These are phyloP conservation scores for Heliconius nattereri DNA, from an alignment of 1,140 invertebrate genomes.

Conservation along the genomic window DNA sequence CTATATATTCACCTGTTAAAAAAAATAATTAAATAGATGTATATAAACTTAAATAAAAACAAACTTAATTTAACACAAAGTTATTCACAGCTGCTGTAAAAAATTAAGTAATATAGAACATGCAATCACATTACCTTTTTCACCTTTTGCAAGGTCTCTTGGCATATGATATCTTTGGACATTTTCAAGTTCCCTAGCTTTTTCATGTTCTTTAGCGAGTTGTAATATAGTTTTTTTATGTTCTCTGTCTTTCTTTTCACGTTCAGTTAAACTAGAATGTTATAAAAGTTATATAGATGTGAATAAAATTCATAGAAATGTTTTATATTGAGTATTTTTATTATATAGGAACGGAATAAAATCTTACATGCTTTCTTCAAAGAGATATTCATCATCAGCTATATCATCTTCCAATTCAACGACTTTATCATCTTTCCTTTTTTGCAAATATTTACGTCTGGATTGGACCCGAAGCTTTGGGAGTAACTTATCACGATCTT, in stretches of 20 bases:
- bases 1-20: conserved; percentile 87
- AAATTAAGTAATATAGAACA: too few species aligned
- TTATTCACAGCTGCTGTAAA: background rate
- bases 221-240: conserved; percentile 96
- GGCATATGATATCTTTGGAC: conserved; percentile 97
- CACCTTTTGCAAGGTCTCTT: conserved; percentile 86
- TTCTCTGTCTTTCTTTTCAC: conserved; percentile 91
- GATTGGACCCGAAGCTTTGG: conserved; percentile 95
- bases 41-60: background rate
- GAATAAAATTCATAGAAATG: background rate
- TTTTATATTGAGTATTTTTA: background rate
- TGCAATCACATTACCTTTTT: conserved; percentile 77
- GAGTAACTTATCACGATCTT: conserved; percentile 92
- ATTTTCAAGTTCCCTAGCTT: conserved; percentile 94
- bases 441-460: conserved; percentile 95
- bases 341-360: background rate
- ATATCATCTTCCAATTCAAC: conserved; percentile 97
- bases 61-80: background rate
- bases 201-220: conserved; percentile 97
- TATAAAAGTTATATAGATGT: conserved; percentile 41
- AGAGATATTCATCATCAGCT: conserved; percentile 97
- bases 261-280: conserved; percentile 87
- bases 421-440: conserved; percentile 97
- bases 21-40: background rate
- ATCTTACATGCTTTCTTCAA: conserved; percentile 91